A percentile compares a stretch with the other conserved stretches of the same genome.
Evolutionary conservation across 2,797 vertebrate genomes (phyloP).

Genomic region (Margarornis squamiger): DNA sequence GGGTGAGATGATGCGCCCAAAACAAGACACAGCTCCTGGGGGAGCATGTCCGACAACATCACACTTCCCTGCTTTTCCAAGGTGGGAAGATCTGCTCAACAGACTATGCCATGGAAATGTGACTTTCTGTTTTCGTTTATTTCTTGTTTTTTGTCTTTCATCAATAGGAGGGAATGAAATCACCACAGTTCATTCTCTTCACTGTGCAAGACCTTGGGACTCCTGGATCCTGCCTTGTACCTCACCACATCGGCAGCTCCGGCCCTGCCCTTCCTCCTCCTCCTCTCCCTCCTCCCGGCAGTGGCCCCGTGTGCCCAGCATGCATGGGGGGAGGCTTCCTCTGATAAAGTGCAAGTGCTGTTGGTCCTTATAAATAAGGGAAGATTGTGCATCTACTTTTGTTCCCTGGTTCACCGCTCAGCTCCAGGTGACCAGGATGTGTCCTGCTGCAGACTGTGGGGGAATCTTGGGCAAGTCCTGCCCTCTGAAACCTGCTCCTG

Average conservation of each 20-base stretch:
- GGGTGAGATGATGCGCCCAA: background rate
- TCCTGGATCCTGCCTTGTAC: background rate
- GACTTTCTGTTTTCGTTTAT: background rate
- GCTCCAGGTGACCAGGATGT: background rate
- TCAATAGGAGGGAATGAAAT: background rate
- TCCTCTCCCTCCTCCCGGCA: background rate
- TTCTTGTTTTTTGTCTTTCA: background rate
- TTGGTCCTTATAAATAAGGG: constrained; percentile 39
- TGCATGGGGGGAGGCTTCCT: background rate
- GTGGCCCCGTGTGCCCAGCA: background rate
- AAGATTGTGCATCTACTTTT: constrained; percentile 5
- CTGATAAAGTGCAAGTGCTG: constrained; percentile 43
- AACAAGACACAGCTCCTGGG: background rate
- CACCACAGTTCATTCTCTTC: background rate
- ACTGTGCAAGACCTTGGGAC: background rate
- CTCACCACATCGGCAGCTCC: background rate
- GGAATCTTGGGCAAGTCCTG: background rate
- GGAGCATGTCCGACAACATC: background rate
- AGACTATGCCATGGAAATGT: background rate
- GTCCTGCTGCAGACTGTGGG: background rate
- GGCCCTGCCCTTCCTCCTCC: background rate
- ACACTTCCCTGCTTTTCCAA: background rate
- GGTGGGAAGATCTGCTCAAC: background rate
- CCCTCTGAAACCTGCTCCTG: background rate
- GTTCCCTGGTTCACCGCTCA: background rate